A percentile compares a stretch with the other conserved stretches of the same genome.
These are phyloP conservation scores for Ellobius talpinus DNA, from an alignment of 2,113 vertebrate genomes.

Conservation along the genomic window DNA sequence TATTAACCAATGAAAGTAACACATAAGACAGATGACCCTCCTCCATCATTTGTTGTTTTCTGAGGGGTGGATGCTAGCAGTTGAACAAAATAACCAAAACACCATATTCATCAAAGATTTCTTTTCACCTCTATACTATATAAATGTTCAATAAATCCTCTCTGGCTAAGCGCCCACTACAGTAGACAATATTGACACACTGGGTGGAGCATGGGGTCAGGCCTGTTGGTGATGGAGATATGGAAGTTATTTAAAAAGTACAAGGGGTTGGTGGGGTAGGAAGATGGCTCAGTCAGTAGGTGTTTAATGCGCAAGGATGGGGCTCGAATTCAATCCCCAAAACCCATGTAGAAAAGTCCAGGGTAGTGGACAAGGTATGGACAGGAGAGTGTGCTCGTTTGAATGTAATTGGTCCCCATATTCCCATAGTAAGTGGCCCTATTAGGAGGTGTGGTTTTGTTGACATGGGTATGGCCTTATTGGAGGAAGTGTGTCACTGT, in stretches of 20 bases:
- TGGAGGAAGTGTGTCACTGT: background rate
- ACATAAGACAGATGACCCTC: too few species aligned
- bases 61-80: background rate
- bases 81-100: conserved; percentile 53
- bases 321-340: background rate
- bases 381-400: background rate
- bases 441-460: background rate
- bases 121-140: background rate
- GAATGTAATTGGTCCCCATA: background rate
- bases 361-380: background rate
- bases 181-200: conserved; percentile 4
- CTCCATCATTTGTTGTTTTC: background rate
- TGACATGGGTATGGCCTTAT: background rate
- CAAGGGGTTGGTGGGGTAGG: background rate
- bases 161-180: background rate
- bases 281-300: background rate
- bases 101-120: background rate
- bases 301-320: background rate
- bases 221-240: background rate
- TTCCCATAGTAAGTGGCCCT: background rate
- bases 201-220: background rate
- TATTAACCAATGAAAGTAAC: too few species aligned
- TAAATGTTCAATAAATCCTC: conserved; percentile 8
- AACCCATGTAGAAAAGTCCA: background rate
- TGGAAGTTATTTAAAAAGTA: background rate